Evolutionary conservation across 2,113 vertebrate genomes (phyloP), one percentile per base, ranked within the genome.

Genomic region (Jacana jacana): DNA sequence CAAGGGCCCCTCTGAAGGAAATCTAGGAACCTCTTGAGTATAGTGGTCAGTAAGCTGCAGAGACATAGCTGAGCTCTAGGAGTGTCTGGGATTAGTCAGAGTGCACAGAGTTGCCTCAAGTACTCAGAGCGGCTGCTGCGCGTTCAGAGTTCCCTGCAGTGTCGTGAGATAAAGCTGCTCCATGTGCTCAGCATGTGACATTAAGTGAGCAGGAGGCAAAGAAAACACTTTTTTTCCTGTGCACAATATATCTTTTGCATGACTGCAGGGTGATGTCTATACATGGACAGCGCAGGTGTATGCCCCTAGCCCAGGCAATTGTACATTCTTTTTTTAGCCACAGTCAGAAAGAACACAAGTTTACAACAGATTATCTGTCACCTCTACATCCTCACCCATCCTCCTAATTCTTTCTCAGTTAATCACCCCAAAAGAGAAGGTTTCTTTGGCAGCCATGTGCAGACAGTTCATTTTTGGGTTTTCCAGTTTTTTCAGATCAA

Each of bases 221-320:
- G 65, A 61, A 81, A 60, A 54, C 13, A 23, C 6, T 55, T 91
- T 72, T 49, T 63, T 30, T n/a, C 14, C 20, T 60, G 30, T 66
- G 52, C 28, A 46, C 17, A 19, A 7, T 48, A 35, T 14, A 9
- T 55, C 30, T 55, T 83, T 46, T 65, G 65, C 58, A 9, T 19
- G 7, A 27, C 35, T 76, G 9, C 13, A 20, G 27, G 17, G 28
- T 58, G 78, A 46, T 64, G 35, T n/a, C 31, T 51, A 0, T 76
- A 39, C 11, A 2, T 0, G 2, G 55, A 70, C 55, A 37, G 31
- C 0, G 0, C 19, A 64, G 64, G 28, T 92, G 17, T 87, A 63
- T 65, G 71, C 44, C 30, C 78, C 17, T 39, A 71, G 20, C 30
- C 31, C 58, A 40, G 51, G 37, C 20, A 71, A 27, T 71, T 0